These are phyloP conservation scores for Tilapia sparmanii DNA, from an alignment of 2,113 vertebrate species.

Conservation along the genomic window DNA sequence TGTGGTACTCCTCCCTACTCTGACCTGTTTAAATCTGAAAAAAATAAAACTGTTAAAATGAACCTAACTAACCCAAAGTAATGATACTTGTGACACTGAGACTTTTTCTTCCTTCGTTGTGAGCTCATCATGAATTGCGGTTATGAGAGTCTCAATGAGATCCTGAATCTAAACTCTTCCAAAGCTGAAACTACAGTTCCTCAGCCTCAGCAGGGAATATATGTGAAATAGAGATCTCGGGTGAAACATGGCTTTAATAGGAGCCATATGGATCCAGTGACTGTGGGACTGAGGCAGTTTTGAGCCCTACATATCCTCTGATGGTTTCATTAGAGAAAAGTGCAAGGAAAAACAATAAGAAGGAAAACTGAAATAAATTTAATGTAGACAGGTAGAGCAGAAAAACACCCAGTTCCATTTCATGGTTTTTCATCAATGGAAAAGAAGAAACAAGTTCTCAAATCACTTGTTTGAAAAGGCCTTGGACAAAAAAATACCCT, in stretches of 20 bases:
- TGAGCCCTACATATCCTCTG: conserved; percentile 24
- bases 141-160: conserved; percentile 23
- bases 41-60: background rate
- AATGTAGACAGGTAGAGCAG: conserved; percentile 7
- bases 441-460: background rate
- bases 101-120: conserved; percentile 4
- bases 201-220: conserved; percentile 48
- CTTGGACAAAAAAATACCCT: conserved; percentile 6
- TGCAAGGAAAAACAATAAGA: conserved; percentile 36
- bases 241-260: conserved; percentile 60
- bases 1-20: background rate
- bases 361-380: conserved; percentile 40
- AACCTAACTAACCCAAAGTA: background rate
- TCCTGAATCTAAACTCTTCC: conserved; percentile 34
- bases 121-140: conserved; percentile 14
- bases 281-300: conserved; percentile 13
- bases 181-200: conserved; percentile 39
- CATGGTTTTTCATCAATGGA: background rate
- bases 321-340: conserved; percentile 53
- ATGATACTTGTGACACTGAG: conserved; percentile 20
- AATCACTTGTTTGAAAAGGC: background rate
- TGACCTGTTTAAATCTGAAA: background rate
- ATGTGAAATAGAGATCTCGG: conserved; percentile 52
- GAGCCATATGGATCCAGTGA: conserved; percentile 64
- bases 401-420: background rate